Evolutionary conservation across 2,113 vertebrate genomes (phyloP), one percentile per base, ranked within the genome.

Genomic region (Chroicocephalus ridibundus): DNA sequence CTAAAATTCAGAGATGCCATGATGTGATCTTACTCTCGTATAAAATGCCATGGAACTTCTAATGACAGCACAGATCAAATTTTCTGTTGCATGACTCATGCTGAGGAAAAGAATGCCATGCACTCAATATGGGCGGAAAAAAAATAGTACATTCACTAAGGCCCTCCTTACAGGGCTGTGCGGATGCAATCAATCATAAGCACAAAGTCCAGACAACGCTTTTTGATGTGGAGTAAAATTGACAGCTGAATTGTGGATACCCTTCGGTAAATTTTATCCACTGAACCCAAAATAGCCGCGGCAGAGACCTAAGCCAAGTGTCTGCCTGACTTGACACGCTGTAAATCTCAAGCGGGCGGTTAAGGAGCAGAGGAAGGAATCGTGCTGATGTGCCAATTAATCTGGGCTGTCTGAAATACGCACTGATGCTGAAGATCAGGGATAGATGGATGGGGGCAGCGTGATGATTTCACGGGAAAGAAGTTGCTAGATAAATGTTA

Each of bases 61-160:
- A 76, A 91, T 95, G 93, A 86, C 62, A 70, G 68, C 83, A 77
- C 42, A 95, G 94, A 94, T 92, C 85, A 81, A 85, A 88, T 96
- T 92, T 86, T 94, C 87, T 70, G 62, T 86, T 52, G 51, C 76
- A 60, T 97, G 96, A 95, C 87, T 96, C 96, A 96, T 74, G 55
- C 79, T 29, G 69, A 93, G 75, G 61, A 72, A 93, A 55, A 89
- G 65, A 94, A 87, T 79, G 74, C 65, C 49, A 36, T 69, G 36
- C 34, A 16, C 65, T 91, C 32, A 57, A 22, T 34, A 24, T 11
- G 21, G 7, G 20, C 14, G 25, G 4, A 9, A 4, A 6, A 29
- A 24, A 42, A 54, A 61, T 52, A 78, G 74, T 52, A 24, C 60
- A 20, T 61, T 77, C 36, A 47, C 47, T 47, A 8, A 60, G 38